Percentiles rank a stretch among this genome's conserved stretches.
phyloP scores from a whole-genome alignment of 2,113 vertebrate species.

The Romanogobio albipinnatus region DNA sequence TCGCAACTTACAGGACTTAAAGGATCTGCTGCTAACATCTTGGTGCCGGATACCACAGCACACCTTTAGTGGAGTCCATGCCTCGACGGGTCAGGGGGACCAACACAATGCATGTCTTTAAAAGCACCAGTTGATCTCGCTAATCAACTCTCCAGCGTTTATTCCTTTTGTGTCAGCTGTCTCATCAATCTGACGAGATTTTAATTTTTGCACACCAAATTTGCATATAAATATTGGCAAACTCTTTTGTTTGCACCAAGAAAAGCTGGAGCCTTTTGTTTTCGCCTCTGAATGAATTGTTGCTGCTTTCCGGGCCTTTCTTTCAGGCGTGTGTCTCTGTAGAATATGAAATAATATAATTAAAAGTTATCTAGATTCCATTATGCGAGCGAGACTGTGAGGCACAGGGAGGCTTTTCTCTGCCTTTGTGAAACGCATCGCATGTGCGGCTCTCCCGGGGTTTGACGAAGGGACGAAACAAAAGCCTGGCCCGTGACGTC shows the following conservation, averaged over 20 bases:
- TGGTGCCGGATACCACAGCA: too few relatives aligned
- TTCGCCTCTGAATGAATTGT: slow-evolving; percentile 66
- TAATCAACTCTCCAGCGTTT: not conserved
- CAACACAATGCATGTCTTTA: not conserved
- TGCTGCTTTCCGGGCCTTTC: slow-evolving; percentile 35
- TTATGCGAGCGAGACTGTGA: slow-evolving; percentile 41
- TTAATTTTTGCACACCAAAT: slow-evolving; percentile 64
- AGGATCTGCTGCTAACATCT: too few relatives aligned
- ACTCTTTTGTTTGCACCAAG: slow-evolving; percentile 59
- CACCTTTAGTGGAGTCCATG: too few relatives aligned
- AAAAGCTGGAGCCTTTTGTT: slow-evolving; percentile 60
- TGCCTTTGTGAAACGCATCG: slow-evolving; percentile 55
- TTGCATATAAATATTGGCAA: slow-evolving; percentile 65
- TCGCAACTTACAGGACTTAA: too few relatives aligned
- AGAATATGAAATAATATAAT: slow-evolving; percentile 55
- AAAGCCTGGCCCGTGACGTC: not conserved
- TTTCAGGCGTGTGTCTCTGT: slow-evolving; percentile 44
- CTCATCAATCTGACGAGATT: slow-evolving; percentile 48
- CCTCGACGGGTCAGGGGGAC: too few relatives aligned
- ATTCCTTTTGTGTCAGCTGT: slow-evolving; percentile 2
- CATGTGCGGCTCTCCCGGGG: slow-evolving; percentile 23
- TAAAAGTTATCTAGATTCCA: slow-evolving; percentile 61
- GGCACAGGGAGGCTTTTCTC: slow-evolving; percentile 14
- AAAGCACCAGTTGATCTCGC: not conserved
- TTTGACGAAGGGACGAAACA: slow-evolving; percentile 47